Conservation (phyloP, 2,113 vertebrate genomes). For the Hucho hucho region DNA sequence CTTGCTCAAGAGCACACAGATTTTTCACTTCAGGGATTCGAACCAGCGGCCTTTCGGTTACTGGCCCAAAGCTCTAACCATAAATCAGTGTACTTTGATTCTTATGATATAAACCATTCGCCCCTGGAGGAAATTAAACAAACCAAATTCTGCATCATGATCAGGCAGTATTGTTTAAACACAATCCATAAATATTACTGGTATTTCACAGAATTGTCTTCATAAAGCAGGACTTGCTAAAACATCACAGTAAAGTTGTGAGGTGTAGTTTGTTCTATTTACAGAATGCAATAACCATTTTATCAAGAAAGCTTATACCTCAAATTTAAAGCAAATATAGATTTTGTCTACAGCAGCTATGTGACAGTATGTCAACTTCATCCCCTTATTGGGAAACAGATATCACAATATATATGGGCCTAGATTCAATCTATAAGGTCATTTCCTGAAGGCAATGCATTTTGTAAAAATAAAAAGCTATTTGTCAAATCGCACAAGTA, state of each 20-base stretch:
- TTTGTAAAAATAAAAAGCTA: not conserved
- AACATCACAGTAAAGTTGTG: conserved; percentile 21
- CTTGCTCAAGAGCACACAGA: too few relatives aligned
- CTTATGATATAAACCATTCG: too few relatives aligned
- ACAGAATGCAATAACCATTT: conserved; percentile 39
- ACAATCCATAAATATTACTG: conserved; percentile 56
- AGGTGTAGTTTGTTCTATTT: conserved; percentile 27
- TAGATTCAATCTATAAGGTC: conserved; percentile 19
- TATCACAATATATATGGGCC: conserved; percentile 29
- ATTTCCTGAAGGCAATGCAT: not conserved
- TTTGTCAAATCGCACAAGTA: conserved; percentile 7
- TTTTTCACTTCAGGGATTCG: too few relatives aligned
- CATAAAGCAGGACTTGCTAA: conserved; percentile 33
- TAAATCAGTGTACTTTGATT: not conserved
- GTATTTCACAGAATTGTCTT: conserved; percentile 51
- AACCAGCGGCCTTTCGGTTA: too few relatives aligned
- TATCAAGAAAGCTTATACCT: conserved; percentile 29
- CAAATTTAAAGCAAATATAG: conserved; percentile 51
- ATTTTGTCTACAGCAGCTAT: conserved; percentile 38
- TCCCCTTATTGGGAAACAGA: conserved; percentile 18
- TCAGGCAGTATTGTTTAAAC: conserved; percentile 29
- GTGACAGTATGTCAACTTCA: conserved; percentile 7
- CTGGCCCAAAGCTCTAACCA: not conserved
- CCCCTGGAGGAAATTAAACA: not conserved
- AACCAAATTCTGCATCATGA: conserved; percentile 22